Evolutionary conservation across 2,888 invertebrate genomes (phyloP).

Genomic region (Plebejus anna): DNA sequence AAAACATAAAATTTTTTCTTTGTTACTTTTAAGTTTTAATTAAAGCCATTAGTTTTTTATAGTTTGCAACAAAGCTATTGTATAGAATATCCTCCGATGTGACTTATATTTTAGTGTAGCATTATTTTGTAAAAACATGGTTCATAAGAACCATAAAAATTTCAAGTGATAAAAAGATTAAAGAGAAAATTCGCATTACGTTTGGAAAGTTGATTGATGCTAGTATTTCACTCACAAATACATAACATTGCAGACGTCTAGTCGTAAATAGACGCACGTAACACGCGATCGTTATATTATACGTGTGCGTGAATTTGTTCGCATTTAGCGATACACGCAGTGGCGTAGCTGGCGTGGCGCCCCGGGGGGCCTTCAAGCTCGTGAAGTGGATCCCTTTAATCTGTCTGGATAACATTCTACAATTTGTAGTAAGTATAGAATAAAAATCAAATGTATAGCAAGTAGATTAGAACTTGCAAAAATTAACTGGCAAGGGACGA

Average conservation of each 20-base stretch:
- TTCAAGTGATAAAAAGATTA: neutral
- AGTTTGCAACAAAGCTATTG: no score
- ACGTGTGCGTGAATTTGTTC: constrained; percentile 15
- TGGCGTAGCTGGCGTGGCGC: neutral
- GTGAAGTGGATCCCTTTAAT: neutral
- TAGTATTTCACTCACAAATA: constrained; percentile 3
- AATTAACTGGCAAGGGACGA: neutral
- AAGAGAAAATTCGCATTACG: neutral
- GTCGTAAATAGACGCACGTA: constrained; percentile 17
- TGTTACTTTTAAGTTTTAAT: neutral
- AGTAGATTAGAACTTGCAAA: neutral
- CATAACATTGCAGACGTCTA: constrained; percentile 4
- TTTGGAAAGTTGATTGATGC: neutral
- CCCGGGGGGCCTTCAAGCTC: no score
- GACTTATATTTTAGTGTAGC: no score
- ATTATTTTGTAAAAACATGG: neutral
- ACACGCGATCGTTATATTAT: neutral
- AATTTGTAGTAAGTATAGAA: no score
- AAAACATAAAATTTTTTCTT: constrained; percentile 1
- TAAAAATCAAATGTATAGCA: no score
- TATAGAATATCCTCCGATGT: no score
- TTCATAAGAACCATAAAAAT: neutral
- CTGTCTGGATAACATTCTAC: neutral
- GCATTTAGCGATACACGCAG: neutral
- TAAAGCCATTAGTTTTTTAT: neutral